A percentile compares a stretch with the other conserved stretches of the same genome.
Evolutionary conservation across 2,888 invertebrate genomes (phyloP).

Genomic region (Hanleya hanleyi): DNA sequence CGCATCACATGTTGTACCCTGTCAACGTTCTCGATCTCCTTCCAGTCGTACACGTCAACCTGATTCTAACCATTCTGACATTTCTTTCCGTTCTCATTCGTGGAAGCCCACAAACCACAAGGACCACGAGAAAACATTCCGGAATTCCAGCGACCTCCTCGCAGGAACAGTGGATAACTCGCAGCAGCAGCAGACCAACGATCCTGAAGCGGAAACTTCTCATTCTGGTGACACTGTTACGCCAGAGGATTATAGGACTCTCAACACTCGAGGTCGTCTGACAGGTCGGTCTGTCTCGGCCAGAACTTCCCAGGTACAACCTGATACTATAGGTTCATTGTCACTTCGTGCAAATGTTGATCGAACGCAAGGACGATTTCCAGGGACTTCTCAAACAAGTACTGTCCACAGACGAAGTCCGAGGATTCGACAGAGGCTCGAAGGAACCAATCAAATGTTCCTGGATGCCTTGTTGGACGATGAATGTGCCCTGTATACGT

Average conservation of each 20-base stretch:
- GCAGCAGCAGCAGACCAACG: no score
- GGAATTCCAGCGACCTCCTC: no score
- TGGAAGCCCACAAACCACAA: no score
- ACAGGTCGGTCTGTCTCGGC: background rate
- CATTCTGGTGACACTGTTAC: no score
- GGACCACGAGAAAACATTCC: no score
- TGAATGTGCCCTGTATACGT: conserved; percentile 45
- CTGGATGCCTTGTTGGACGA: conserved; percentile 46
- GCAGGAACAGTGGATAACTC: no score
- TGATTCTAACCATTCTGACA: background rate
- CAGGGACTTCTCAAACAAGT: background rate
- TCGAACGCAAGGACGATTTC: background rate
- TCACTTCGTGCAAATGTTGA: background rate
- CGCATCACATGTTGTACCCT: background rate
- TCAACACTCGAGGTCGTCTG: no score
- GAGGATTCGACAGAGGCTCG: conserved; percentile 8
- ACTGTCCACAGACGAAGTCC: background rate
- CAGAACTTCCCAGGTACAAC: background rate
- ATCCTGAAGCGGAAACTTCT: no score
- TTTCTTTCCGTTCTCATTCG: background rate
- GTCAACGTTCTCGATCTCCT: background rate
- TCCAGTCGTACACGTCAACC: no score
- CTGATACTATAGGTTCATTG: background rate
- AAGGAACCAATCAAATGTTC: conserved; percentile 25
- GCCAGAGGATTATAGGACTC: no score